A percentile compares a stretch with the other conserved stretches of the same genome.
Evolutionary conservation across 1,140 invertebrate genomes (phyloP).

Genomic region (Magallana ariakensis): DNA sequence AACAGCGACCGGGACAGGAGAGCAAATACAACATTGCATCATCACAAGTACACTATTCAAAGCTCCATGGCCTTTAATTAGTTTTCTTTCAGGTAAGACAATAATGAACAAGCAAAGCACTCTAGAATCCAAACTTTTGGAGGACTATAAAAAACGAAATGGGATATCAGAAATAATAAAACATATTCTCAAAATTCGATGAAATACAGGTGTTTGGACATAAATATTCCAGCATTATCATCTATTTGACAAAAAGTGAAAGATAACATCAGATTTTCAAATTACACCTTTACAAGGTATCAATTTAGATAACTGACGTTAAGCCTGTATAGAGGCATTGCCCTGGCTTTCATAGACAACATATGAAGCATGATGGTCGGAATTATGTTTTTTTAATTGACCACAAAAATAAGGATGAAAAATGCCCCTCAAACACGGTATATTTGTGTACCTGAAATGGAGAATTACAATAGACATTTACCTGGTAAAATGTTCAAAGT

Average conservation of each 20-base stretch:
- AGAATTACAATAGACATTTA: slow-evolving; percentile 22
- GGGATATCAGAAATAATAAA: slow-evolving; percentile 24
- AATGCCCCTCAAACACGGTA: slow-evolving; percentile 13
- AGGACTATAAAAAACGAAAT: background rate
- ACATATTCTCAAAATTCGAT: slow-evolving; percentile 16
- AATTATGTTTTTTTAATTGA: slow-evolving; percentile 33
- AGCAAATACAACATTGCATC: too few species aligned
- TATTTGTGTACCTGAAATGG: slow-evolving; percentile 31
- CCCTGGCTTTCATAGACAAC: slow-evolving; percentile 12
- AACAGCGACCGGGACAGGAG: too few species aligned
- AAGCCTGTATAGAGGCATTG: slow-evolving; percentile 1
- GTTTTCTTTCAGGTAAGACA: too few species aligned
- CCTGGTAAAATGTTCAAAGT: slow-evolving; percentile 25
- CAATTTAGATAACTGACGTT: slow-evolving; percentile 30
- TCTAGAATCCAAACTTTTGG: too few species aligned
- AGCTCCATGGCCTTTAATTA: too few species aligned
- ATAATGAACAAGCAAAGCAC: too few species aligned
- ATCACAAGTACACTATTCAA: too few species aligned
- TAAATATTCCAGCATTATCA: slow-evolving; percentile 29
- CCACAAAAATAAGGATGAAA: slow-evolving; percentile 35
- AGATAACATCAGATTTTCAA: slow-evolving; percentile 30
- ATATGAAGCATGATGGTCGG: slow-evolving; percentile 16
- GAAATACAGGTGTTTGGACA: slow-evolving; percentile 28
- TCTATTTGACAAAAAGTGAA: background rate
- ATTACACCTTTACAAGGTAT: slow-evolving; percentile 26